Evolutionary conservation across 2,113 vertebrate species (phyloP), one percentile per base, ranked within the genome.

Genomic region (Dipodomys ordii): DNA sequence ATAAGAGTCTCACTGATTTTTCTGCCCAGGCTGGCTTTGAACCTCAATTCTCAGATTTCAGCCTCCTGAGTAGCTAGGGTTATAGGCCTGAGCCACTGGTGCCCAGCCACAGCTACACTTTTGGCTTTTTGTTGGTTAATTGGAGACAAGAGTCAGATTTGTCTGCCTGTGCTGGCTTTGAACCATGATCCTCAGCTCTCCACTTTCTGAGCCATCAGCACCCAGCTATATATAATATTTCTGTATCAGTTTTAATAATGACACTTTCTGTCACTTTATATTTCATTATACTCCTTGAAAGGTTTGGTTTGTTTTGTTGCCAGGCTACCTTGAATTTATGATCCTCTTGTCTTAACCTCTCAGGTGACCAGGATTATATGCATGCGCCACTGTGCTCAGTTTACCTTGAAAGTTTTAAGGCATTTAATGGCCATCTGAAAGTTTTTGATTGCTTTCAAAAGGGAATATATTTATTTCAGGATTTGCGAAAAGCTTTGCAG

Each of bases 401-500:
- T 74, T 87, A n/a, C 27, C 18, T 53, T 68, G 68, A 32, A 76
- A 89, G 11, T 46, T 74, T 90, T 67, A 76, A 94, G 39, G 2
- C 32, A n/a, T 67, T 68, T 74, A 83, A 65, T 35, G 23, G 78
- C 35, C 32, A 16, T 16, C 22, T 91, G 77, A 82, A 87, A 2
- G 81, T 65, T 80, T 88, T 87, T 92, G 92, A 67, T 72, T n/a
- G n/a, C 49, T 82, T 85, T 74, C 39, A 57, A 92, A 95, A 83
- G 11, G 13, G 3, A 39, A 2, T 60, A 6, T 97, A 3, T 93
- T 95, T 74, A 32, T 78, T 97, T 27, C 96, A 99, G 99, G 99
- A 99, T 87, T 97, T 99, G 94, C 98, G 98, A 90, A 94, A 96
- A 92, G 97, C 98, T 94, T 97, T 99, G 67, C 98, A 99, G 83